Base-by-base conservation (phyloP, 2,888 invertebrate species). In the Ectemnius lituratus region DNA sequence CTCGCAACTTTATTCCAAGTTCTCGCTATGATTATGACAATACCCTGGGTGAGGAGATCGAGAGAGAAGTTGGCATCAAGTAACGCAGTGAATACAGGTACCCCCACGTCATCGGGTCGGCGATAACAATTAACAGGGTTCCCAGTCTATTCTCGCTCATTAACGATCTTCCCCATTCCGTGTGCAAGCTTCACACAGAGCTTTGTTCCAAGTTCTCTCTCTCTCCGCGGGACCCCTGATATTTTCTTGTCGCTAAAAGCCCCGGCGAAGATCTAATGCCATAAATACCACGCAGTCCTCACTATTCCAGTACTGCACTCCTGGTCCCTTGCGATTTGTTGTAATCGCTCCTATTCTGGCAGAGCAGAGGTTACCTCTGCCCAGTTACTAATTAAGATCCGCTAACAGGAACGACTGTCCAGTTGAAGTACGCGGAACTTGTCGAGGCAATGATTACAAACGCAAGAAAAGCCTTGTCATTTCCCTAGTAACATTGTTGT, bases 51-150 rank as follows among this genome's bases (percentile, higher is more conserved):
- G 4, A 37, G 37, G 5, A 37, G 58, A 71, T 71, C 65, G 67
- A 73, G 65, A 18, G 65, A 11, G 64, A 49, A 67, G 67, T 78
- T 74, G 60, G 63, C 13, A 37, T 28, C 64, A 64, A 68, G 72
- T 68, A 59, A 72, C 52, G 62, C 18, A 49, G 62, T 65, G 49
- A 69, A 62, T 74, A 73, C 78, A 70, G 67, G 64, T 69, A 62
- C 63, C 65, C 62, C 62, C 56, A 49, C 47, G 67, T 66, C 56
- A 59, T 37, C 37, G 37, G 37, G 72, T 63, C n/a, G 18, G 56
- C 62, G 70, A 65, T 65, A 77, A 76, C 73, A 78, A 78, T 74
- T 78, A 74, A 67, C 65, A 52, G 59, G 46, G 66, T 67, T 67
- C 47, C 62, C 49, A 70, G 65, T 67, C 70, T 61, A 70, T 70